Conservation (phyloP, 2,113 vertebrate genomes). For the Electrona antarctica region DNA sequence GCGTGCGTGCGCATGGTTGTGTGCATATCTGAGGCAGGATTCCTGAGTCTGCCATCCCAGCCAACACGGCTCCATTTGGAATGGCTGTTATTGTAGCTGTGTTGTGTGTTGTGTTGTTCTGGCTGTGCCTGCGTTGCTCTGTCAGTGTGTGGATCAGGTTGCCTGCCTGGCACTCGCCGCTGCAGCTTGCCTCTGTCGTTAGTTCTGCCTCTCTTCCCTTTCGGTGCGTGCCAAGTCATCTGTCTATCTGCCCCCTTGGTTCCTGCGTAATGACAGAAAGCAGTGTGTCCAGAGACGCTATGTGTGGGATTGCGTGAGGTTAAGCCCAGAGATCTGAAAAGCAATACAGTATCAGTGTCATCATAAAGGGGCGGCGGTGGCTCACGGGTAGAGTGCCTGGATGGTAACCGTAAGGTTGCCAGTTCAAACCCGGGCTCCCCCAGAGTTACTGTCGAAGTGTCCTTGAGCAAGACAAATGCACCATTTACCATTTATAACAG, state of each 20-base stretch:
- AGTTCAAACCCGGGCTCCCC: too few species aligned
- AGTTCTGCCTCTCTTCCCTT: slow-evolving; percentile 26
- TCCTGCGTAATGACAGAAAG: slow-evolving; percentile 33
- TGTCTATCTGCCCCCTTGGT: slow-evolving; percentile 34
- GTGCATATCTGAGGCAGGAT: slow-evolving; percentile 52
- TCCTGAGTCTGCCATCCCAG: slow-evolving; percentile 45
- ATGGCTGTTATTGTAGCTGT: slow-evolving; percentile 50
- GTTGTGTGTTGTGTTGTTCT: slow-evolving; percentile 35
- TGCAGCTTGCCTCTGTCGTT: slow-evolving; percentile 31
- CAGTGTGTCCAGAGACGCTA: slow-evolving; percentile 11
- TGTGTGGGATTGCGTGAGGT: not conserved
- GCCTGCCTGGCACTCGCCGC: slow-evolving; percentile 42
- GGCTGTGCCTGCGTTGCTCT: slow-evolving; percentile 35
- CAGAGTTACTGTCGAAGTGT: too few species aligned
- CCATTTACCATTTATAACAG: too few species aligned
- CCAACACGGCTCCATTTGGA: slow-evolving; percentile 62
- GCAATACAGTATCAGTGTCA: not conserved
- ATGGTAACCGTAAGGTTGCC: too few species aligned
- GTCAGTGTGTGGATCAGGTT: slow-evolving; percentile 45
- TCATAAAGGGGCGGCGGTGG: too few species aligned
- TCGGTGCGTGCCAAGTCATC: slow-evolving; percentile 48
- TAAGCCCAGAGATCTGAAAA: not conserved
- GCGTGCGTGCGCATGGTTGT: not conserved
- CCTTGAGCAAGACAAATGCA: too few species aligned
- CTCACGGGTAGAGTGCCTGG: too few species aligned